Percentiles rank a stretch among this genome's conserved stretches.
phyloP scores from a whole-genome alignment of 2,797 vertebrate species.

The Spinibarbus caldwelli region DNA sequence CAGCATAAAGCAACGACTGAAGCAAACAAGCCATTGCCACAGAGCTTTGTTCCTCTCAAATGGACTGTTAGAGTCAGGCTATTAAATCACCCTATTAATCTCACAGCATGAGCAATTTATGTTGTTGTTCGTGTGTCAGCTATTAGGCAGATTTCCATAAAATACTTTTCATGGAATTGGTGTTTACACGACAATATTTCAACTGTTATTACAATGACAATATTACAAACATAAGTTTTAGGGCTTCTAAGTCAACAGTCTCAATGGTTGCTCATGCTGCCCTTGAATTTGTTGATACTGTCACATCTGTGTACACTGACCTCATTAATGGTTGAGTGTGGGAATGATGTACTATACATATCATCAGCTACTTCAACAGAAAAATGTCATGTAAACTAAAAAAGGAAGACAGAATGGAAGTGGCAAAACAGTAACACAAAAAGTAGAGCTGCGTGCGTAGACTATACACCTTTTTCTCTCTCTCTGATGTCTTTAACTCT shows the following conservation, averaged over 20 bases:
- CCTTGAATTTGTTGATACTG: neutral
- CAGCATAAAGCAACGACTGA: slow-evolving; percentile 20
- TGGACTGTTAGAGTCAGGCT: slow-evolving; percentile 30
- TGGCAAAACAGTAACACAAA: slow-evolving; percentile 13
- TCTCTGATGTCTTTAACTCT: slow-evolving; percentile 45
- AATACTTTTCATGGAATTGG: slow-evolving; percentile 23
- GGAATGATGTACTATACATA: neutral
- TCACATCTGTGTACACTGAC: neutral
- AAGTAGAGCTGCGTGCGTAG: neutral
- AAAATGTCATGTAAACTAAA: neutral
- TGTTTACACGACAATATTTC: slow-evolving; percentile 13
- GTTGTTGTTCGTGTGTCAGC: slow-evolving; percentile 32
- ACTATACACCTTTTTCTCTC: slow-evolving; percentile 11
- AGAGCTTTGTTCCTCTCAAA: slow-evolving; percentile 30
- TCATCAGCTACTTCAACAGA: slow-evolving; percentile 1
- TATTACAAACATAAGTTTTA: slow-evolving; percentile 16
- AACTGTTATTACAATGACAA: slow-evolving; percentile 45
- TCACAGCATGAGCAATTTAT: slow-evolving; percentile 43
- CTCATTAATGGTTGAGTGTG: slow-evolving; percentile 15
- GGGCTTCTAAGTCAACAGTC: neutral
- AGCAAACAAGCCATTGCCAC: slow-evolving; percentile 32
- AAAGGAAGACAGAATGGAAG: slow-evolving; percentile 16
- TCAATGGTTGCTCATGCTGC: slow-evolving; percentile 23
- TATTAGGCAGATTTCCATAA: slow-evolving; percentile 42
- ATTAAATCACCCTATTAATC: slow-evolving; percentile 49